These are phyloP conservation scores for Porites lutea DNA, from an alignment of 64 coral and sea anemone genomes.

Conservation along the genomic window DNA sequence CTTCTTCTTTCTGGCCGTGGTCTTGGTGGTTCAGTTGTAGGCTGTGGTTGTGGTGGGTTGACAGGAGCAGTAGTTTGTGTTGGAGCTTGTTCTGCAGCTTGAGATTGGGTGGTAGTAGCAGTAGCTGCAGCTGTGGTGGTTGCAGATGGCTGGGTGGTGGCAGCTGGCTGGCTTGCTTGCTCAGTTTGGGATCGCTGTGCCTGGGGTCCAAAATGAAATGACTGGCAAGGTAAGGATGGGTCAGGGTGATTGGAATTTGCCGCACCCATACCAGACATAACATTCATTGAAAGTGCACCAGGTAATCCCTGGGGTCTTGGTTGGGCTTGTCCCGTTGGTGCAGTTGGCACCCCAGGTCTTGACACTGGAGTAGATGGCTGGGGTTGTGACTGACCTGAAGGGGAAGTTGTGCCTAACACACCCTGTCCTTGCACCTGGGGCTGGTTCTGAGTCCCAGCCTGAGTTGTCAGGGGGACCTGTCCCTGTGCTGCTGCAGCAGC, in stretches of 20 bases:
- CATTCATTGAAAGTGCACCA: slow-evolving; percentile 7
- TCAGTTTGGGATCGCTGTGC: slow-evolving; percentile 8
- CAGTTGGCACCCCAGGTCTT: not conserved
- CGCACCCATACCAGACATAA: slow-evolving; percentile 18
- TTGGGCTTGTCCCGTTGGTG: slow-evolving; percentile 26
- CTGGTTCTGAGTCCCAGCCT: not conserved
- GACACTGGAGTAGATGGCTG: not conserved
- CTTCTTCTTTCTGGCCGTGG: not conserved
- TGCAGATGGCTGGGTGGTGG: not conserved
- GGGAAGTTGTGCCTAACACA: slow-evolving; percentile 6
- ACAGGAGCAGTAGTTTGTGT: not conserved
- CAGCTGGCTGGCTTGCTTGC: slow-evolving; percentile 20
- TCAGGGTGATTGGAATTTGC: slow-evolving; percentile 84
- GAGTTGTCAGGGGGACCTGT: not conserved
- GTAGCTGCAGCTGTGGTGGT: not conserved
- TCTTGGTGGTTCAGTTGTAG: not conserved
- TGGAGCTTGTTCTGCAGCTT: not conserved
- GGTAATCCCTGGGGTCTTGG: slow-evolving; percentile 28
- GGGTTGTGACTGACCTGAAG: not conserved
- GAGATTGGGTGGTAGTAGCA: not conserved
- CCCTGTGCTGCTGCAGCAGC: slow-evolving; percentile 40
- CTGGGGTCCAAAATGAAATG: slow-evolving; percentile 98
- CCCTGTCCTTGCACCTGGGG: slow-evolving; percentile 9
- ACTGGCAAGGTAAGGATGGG: slow-evolving; percentile 92
- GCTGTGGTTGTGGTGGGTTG: slow-evolving; percentile 14